These are phyloP conservation scores for Dasypogon diadema DNA, from an alignment of 2,888 invertebrate species.

Conservation along the genomic window DNA sequence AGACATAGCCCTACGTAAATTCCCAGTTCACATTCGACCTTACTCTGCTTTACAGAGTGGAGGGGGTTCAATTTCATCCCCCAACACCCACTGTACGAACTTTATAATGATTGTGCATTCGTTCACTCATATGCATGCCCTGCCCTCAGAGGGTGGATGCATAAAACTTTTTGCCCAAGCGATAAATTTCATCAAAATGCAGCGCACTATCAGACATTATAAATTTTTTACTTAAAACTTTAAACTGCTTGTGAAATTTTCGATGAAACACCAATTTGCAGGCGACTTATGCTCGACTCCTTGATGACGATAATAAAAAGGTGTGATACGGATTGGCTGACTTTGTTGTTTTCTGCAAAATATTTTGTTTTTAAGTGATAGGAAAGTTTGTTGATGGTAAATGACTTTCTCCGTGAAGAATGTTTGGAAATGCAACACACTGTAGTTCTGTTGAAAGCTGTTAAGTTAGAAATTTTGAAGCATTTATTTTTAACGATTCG, in stretches of 20 bases:
- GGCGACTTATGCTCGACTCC: conserved; percentile 4
- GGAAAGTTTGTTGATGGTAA: no score
- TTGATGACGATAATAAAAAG: no score
- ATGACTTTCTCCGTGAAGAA: no score
- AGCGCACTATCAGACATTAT: conserved; percentile 21
- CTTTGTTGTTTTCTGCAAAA: no score
- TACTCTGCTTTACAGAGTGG: neutral
- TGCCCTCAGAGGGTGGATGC: conserved; percentile 9
- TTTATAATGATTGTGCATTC: conserved; percentile 20
- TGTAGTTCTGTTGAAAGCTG: no score
- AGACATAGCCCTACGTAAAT: conserved; percentile 22
- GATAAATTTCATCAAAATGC: conserved; percentile 46
- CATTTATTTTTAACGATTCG: no score
- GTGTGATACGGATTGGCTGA: no score
- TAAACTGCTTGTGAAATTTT: conserved; percentile 21
- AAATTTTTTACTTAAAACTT: conserved; percentile 25
- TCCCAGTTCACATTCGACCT: neutral
- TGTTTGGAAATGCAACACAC: no score
- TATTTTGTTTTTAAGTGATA: no score
- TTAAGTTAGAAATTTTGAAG: no score
- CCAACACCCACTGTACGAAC: neutral
- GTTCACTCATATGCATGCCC: neutral
- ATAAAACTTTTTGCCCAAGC: conserved; percentile 24
- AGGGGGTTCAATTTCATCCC: conserved; percentile 4
- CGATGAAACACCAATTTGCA: conserved; percentile 31